Percentiles rank a stretch among this genome's conserved stretches.
phyloP scores from a whole-genome alignment of 2,113 vertebrate genomes.

The Silurus meridionalis region DNA sequence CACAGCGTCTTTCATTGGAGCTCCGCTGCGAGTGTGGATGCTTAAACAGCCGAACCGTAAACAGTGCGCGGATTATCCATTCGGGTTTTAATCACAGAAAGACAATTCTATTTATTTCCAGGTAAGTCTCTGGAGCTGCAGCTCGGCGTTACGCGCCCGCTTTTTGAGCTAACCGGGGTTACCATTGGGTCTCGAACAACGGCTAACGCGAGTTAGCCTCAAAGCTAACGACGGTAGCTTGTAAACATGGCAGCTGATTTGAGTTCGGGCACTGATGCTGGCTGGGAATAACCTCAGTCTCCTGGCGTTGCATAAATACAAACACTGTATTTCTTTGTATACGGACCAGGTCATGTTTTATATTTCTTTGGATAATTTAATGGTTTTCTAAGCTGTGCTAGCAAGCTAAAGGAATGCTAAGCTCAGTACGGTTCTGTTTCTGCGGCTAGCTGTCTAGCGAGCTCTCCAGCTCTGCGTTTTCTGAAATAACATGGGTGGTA shows the following conservation, averaged over 20 bases:
- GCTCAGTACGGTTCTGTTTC: conserved; percentile 10
- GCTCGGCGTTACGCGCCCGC: no score
- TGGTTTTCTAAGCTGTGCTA: conserved; percentile 50
- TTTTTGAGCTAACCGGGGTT: conserved; percentile 1
- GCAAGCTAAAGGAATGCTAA: conserved; percentile 57
- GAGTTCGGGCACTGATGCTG: neutral
- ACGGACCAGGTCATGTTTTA: neutral
- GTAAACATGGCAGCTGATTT: conserved; percentile 25
- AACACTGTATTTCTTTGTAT: neutral
- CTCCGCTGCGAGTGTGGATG: conserved; percentile 58
- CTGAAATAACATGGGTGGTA: neutral
- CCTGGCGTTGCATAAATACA: no score
- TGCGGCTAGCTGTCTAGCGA: conserved; percentile 17
- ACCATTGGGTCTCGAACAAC: conserved; percentile 27
- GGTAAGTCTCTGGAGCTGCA: conserved; percentile 58
- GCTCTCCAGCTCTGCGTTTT: neutral
- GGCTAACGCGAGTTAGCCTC: conserved; percentile 22
- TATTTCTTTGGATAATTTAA: conserved; percentile 30
- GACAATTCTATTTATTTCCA: conserved; percentile 63
- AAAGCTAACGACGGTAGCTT: neutral
- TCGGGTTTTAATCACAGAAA: conserved; percentile 6
- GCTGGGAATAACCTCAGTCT: neutral
- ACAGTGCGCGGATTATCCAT: conserved; percentile 19
- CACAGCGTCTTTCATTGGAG: conserved; percentile 57
- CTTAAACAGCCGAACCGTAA: conserved; percentile 38